A percentile compares a stretch with the other conserved stretches of the same genome.
These are phyloP conservation scores for Staurois parvus DNA, from an alignment of 2,797 vertebrate genomes.

Conservation along the genomic window DNA sequence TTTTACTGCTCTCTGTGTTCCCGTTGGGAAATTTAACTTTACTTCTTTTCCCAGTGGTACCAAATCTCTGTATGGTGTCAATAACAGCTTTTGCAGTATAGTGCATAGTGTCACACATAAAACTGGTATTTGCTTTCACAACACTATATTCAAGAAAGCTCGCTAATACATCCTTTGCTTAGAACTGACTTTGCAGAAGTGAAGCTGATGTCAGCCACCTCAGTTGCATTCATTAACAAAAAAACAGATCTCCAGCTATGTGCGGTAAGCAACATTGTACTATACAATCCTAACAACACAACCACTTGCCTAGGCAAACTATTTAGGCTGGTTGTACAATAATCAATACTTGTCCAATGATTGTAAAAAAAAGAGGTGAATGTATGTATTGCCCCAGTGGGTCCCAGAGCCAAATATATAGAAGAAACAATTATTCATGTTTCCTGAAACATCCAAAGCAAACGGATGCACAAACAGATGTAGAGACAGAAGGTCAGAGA, in stretches of 20 bases:
- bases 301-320: conserved; percentile 11
- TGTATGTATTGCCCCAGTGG: neutral
- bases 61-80: no score
- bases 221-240: neutral
- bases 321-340: conserved; percentile 6
- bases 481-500: neutral
- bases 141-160: neutral
- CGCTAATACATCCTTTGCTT: neutral
- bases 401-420: neutral
- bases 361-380: neutral
- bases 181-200: neutral
- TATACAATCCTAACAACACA: neutral
- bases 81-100: no score
- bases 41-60: no score
- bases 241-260: conserved; percentile 17
- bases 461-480: neutral
- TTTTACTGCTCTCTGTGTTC: no score
- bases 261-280: neutral
- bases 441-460: neutral
- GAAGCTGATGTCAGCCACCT: neutral
- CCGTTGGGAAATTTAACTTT: no score
- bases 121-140: neutral
- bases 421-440: neutral
- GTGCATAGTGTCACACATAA: no score
- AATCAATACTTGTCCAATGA: conserved; percentile 40